Base-by-base conservation (phyloP, 2,797 vertebrate genomes). In the Lacerta bilineata region DNA sequence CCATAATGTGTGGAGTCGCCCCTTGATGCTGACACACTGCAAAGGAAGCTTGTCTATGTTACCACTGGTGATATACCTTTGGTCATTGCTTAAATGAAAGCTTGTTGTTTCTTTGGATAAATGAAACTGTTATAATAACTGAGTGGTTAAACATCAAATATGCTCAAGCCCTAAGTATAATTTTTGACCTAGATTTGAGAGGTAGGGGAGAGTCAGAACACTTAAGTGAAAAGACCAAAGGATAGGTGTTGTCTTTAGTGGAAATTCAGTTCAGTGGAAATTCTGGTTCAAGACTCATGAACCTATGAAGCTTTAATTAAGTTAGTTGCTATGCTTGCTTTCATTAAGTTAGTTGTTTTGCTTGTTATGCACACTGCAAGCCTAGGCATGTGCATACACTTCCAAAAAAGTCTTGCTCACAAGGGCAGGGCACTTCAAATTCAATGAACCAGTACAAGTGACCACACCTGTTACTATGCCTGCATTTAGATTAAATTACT, bases 361-460 rank as follows among this genome's bases (percentile, higher is more conserved):
- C 89, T 84, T 85, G 78, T 71, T 74, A 90, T 94, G 87, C 88
- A 71, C 33, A 11, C 59, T 83, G 50, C 68, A 89, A 89, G 91
- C 90, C 81, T 80, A 93, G 91, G 85, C 77, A 88, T 88, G 92
- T 29, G 80, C 23, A 8, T 13, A 17, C 25, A 80, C 8, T 89
- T 74, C 88, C 68, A 80, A 59, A 18, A 81, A 71, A 90, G 23
- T 66, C 74, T 92, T 91, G 86, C 88, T 91, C 80, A 91, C 3
- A 17, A 84, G 92, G 91, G 88, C 66, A 86, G 93, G 92, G 90
- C 94, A 80, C 89, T 91, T 18, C 4, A 87, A 91, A 93, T 93
- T 96, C 93, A 94, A 90, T 94, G 88, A 77, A 95, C 86, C 87
- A 94, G 90, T 55, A 83, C 83, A 85, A 86, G 86, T 91, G 94